Percentiles rank a stretch among this genome's conserved stretches.
Conservation (phyloP, 2,797 vertebrate species). For the Thamnophis elegans region DNA sequence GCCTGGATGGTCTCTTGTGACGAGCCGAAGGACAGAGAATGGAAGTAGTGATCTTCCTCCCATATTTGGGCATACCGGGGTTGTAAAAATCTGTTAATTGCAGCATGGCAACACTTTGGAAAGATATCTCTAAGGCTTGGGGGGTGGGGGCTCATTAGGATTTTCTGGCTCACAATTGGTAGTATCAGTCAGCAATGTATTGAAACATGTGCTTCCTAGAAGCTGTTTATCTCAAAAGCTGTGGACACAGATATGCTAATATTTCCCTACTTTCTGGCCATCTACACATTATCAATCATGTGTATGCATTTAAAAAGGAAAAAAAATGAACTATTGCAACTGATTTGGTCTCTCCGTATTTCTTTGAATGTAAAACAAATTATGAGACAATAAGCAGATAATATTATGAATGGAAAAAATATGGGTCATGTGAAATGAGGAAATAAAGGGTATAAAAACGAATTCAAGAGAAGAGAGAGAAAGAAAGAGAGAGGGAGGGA, state of each 20-base stretch:
- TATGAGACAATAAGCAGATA: slow-evolving; percentile 36
- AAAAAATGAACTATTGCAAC: not conserved
- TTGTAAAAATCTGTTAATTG: not conserved
- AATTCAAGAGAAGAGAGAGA: slow-evolving; percentile 46
- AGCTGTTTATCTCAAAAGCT: not conserved
- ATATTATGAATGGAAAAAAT: slow-evolving; percentile 38
- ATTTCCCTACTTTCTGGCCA: not conserved
- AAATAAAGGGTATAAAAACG: slow-evolving; percentile 51
- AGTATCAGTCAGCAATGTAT: not conserved
- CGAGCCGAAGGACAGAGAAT: no score
- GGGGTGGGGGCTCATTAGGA: not conserved
- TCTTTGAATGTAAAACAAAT: slow-evolving; percentile 23
- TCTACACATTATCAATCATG: not conserved
- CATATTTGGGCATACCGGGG: no score
- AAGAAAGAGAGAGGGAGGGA: not conserved
- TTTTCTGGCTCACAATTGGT: not conserved
- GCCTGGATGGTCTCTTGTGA: no score
- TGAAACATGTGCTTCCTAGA: not conserved
- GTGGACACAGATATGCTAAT: not conserved
- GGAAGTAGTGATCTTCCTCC: no score
- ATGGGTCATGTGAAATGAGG: slow-evolving; percentile 42
- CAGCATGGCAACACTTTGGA: not conserved
- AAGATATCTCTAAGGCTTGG: not conserved
- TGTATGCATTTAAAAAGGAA: not conserved
- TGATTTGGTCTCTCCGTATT: not conserved